A percentile compares a stretch with the other conserved stretches of the same genome.
Conservation (phyloP, 1,140 invertebrate species). For the Drosophila auraria region DNA sequence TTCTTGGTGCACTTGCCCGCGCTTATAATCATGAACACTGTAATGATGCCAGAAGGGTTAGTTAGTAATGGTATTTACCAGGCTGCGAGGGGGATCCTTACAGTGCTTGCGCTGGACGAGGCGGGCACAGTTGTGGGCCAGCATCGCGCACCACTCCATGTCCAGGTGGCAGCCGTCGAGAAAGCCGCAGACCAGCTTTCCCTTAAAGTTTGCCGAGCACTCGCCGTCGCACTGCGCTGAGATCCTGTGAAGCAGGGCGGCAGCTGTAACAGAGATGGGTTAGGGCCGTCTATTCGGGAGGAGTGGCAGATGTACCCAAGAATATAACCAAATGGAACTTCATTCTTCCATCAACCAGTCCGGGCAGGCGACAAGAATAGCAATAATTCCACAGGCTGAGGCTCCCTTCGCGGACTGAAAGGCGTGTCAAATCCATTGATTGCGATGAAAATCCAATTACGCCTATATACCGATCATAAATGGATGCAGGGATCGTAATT, state of each 20-base stretch:
- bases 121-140: conserved; percentile 47
- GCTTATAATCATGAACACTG: conserved; percentile 1
- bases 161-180: conserved; percentile 4
- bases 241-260: background rate
- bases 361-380: background rate
- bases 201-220: background rate
- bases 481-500: too few species aligned
- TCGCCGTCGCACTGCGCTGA: too few species aligned
- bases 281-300: background rate
- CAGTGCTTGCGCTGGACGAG: conserved; percentile 2
- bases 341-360: conserved; percentile 7
- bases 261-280: background rate
- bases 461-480: conserved; percentile 2
- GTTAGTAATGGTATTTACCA: background rate
- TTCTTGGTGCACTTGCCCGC: conserved; percentile 3
- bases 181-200: conserved; percentile 8
- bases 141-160: conserved; percentile 24
- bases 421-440: conserved; percentile 36
- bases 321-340: background rate
- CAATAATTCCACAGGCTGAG: background rate
- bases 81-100: conserved; percentile 7
- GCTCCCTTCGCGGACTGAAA: background rate
- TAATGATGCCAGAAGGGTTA: background rate
- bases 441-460: conserved; percentile 38
- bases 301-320: background rate